Evolutionary conservation across 2,797 vertebrate species (phyloP).

Genomic region (Pteropus rufus): DNA sequence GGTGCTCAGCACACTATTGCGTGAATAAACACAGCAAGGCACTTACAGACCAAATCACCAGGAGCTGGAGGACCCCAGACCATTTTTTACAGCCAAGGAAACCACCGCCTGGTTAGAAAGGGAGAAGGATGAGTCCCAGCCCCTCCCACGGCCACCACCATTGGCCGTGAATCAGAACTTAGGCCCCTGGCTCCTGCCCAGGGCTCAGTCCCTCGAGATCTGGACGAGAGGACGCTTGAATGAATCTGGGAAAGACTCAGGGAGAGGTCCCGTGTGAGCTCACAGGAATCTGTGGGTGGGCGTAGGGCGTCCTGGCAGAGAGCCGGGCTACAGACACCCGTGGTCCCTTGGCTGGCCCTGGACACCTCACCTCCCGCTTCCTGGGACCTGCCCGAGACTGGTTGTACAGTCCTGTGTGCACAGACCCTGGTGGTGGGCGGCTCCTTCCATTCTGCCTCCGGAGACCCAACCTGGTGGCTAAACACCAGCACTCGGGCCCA

Average conservation of each 20-base stretch:
- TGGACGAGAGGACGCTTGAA: not conserved
- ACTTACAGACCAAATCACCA: rapidly evolving
- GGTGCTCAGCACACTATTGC: not conserved
- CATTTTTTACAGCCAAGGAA: not conserved
- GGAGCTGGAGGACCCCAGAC: not conserved
- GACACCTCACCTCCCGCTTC: not conserved
- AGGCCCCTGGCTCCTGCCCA: not conserved
- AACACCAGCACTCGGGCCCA: not conserved
- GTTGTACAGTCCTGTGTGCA: not conserved
- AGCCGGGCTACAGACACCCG: not conserved
- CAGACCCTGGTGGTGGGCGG: rapidly evolving
- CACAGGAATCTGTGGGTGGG: not conserved
- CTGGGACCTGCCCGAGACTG: not conserved
- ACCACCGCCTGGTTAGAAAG: not conserved
- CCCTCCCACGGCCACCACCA: not conserved
- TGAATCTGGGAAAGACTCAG: not conserved
- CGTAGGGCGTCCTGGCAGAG: rapidly evolving
- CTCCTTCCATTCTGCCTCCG: not conserved
- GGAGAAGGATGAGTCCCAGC: not conserved
- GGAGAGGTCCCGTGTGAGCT: not conserved
- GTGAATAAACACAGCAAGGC: not conserved
- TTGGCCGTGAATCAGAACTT: not conserved
- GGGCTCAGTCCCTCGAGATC: not conserved
- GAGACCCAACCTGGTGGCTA: not conserved
- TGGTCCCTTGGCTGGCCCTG: not conserved